These are phyloP conservation scores for Amorpha juglandis DNA, from an alignment of 2,888 invertebrate genomes.

Conservation along the genomic window DNA sequence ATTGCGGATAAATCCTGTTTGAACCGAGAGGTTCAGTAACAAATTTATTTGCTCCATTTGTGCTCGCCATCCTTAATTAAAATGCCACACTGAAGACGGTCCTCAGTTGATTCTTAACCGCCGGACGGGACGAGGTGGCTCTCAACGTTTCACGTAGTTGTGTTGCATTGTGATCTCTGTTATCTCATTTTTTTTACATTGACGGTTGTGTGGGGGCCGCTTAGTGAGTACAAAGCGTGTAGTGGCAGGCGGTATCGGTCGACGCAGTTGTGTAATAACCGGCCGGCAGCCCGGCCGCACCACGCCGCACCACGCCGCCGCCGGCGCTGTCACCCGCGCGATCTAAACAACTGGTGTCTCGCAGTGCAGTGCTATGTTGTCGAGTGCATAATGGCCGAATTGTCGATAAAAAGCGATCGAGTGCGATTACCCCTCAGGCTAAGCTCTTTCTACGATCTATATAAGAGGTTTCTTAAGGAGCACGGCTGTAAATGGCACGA, in stretches of 20 bases:
- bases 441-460: slow-evolving; percentile 74
- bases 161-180: slow-evolving; percentile 30
- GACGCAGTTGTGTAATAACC: slow-evolving; percentile 70
- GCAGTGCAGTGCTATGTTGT: slow-evolving; percentile 49
- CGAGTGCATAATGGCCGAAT: slow-evolving; percentile 66
- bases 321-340: slow-evolving; percentile 33
- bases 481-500: slow-evolving; percentile 81
- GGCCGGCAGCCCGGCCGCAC: slow-evolving; percentile 70
- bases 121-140: neutral
- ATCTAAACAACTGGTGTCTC: slow-evolving; percentile 35
- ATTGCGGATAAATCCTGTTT: slow-evolving; percentile 79
- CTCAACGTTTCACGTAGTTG: neutral
- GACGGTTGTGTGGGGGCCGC: slow-evolving; percentile 26
- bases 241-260: slow-evolving; percentile 50
- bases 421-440: slow-evolving; percentile 63
- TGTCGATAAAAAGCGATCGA: slow-evolving; percentile 64
- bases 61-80: slow-evolving; percentile 70
- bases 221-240: slow-evolving; percentile 38
- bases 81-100: slow-evolving; percentile 50
- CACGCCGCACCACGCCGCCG: no score
- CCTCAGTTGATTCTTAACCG: slow-evolving; percentile 57
- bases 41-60: slow-evolving; percentile 65
- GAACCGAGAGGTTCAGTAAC: slow-evolving; percentile 70
- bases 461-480: slow-evolving; percentile 78
- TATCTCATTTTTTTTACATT: slow-evolving; percentile 39